Evolutionary conservation across 2,888 invertebrate species (phyloP), one percentile per base, ranked within the genome.

Genomic region (Clistopyga incitator): DNA sequence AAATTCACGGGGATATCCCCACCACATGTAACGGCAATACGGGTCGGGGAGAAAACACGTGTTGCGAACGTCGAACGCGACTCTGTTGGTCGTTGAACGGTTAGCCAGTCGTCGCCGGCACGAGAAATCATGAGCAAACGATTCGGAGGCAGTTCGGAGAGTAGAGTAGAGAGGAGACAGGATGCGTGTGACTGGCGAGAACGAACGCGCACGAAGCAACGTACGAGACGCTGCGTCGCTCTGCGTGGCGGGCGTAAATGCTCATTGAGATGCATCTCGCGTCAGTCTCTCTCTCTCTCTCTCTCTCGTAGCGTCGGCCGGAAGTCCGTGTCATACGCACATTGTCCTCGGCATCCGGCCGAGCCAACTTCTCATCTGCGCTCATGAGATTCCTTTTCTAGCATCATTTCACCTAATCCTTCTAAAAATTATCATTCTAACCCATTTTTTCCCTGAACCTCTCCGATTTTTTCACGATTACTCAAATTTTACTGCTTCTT

Each of bases 261-360:
- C 90, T 92, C 92, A 93, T 92, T 92, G 91, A 87, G 91, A 93
- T 93, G 92, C 92, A 90, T 92, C 92, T 92, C 92, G 90, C 89
- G 91, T 88, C 78, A 84, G 87, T 86, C 88, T 89, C 88, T 88
- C 88, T 88, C 88, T 86, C 86, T 74, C 67, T 86, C 88, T 89
- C 88, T 88, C 88, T 88, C 88, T 86, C 86, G 75, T 71, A 72
- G 81, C 89, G 87, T 86, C 87, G 88, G 89, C 92, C 92, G 93
- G 93, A 93, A 92, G 89, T 89, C 89, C 89, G 89, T 90, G 91
- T 92, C 91, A 92, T 90, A 91, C 90, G 91, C 91, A 91, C 90
- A 91, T 90, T 90, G 91, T 92, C 91, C 90, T 88, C 89, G 79
- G 89, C 90, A 92, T 93, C 92, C 92, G 92, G 91, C 88, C 88